A percentile compares a stretch with the other conserved stretches of the same genome.
Conservation (phyloP, 2,113 vertebrate genomes). For the Cichladusa arquata region DNA sequence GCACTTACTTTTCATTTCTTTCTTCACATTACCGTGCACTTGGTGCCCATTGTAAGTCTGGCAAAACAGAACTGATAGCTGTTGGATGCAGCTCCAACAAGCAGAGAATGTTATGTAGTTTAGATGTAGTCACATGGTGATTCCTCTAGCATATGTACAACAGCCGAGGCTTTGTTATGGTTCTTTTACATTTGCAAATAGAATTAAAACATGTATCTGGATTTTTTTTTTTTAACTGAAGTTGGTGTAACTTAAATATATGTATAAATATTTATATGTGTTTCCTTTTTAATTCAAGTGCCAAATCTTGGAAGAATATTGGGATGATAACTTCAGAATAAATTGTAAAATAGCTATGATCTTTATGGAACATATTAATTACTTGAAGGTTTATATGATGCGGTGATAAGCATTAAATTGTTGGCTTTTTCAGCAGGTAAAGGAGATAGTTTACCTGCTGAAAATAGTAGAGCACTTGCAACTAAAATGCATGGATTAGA, state of each 20-base stretch:
- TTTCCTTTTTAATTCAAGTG: neutral
- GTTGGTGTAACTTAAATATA: neutral
- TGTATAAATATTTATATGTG: neutral
- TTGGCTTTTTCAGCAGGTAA: neutral
- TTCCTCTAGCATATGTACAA: neutral
- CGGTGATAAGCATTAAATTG: neutral
- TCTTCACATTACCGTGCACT: neutral
- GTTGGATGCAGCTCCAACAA: neutral
- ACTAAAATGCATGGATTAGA: neutral
- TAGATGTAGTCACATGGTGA: neutral
- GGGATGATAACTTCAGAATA: neutral
- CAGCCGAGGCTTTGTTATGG: neutral
- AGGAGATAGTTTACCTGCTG: neutral
- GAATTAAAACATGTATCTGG: neutral
- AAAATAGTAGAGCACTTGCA: neutral
- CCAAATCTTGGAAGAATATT: neutral
- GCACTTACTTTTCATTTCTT: neutral
- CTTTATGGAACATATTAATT: neutral
- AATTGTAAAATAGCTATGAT: neutral
- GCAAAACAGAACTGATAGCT: neutral
- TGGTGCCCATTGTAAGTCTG: accelerated
- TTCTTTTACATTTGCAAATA: neutral
- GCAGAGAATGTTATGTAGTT: neutral
- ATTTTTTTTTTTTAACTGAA: neutral
- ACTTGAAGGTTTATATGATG: neutral